phyloP scores from a whole-genome alignment of 2,888 invertebrate species.

The Lamellibrachia satsuma region DNA sequence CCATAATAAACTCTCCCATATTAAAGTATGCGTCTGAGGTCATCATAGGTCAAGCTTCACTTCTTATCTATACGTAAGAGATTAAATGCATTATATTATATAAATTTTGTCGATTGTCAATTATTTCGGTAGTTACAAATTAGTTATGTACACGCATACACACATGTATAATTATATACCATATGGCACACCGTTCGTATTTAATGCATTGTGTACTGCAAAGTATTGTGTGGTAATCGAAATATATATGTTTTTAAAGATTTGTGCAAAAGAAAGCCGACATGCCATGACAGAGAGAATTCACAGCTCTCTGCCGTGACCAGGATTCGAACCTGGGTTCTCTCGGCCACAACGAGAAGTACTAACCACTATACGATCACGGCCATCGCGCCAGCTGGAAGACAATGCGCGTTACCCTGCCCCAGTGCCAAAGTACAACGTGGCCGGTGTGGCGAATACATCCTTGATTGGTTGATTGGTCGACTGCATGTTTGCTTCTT shows the following conservation, averaged over 20 bases:
- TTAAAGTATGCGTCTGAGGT: neutral
- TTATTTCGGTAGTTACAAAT: neutral
- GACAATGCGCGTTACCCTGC: neutral
- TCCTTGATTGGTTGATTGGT: neutral
- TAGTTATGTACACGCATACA: no score
- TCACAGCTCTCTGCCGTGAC: slow-evolving; percentile 13
- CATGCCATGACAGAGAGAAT: slow-evolving; percentile 3
- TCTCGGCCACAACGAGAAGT: slow-evolving; percentile 17
- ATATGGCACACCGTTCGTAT: no score
- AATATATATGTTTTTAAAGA: no score
- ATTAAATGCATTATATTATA: neutral
- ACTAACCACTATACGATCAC: slow-evolving; percentile 17
- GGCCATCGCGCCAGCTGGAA: neutral
- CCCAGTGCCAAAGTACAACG: neutral
- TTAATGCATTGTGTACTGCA: no score
- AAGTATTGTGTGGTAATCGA: no score
- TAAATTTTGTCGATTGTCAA: neutral
- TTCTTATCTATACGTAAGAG: neutral
- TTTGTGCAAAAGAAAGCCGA: neutral
- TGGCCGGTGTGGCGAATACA: neutral
- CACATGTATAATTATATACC: no score
- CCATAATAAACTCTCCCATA: neutral
- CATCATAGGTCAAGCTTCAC: neutral
- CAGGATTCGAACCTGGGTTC: slow-evolving; percentile 17
- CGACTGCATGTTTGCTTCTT: no score